Evolutionary conservation across 2,797 vertebrate species (phyloP).

Genomic region (Protosalanx chinensis): DNA sequence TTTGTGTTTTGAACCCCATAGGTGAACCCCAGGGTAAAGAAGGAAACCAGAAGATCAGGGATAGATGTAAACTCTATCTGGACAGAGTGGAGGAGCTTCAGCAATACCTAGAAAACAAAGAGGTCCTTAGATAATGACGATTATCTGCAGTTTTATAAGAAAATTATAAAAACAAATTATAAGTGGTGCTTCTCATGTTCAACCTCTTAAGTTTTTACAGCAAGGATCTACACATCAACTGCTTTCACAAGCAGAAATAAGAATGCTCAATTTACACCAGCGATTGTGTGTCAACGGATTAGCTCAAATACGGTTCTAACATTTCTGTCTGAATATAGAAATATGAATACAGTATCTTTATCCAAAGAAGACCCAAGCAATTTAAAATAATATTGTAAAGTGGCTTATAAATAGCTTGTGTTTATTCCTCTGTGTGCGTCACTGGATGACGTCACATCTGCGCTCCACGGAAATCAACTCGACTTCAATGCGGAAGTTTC

Average conservation of each 20-base stretch:
- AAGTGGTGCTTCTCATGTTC: not conserved
- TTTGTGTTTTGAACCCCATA: conserved; percentile 40
- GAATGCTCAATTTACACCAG: no score
- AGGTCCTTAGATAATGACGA: conserved; percentile 58
- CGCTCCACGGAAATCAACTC: conserved; percentile 38
- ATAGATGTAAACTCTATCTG: conserved; percentile 76
- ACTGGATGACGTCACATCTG: conserved; percentile 25
- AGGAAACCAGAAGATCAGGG: conserved; percentile 81
- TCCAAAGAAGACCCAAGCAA: no score
- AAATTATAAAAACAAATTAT: no score
- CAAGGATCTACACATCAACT: not conserved
- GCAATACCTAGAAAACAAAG: conserved; percentile 66
- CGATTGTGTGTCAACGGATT: no score
- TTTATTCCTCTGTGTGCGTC: conserved; percentile 6
- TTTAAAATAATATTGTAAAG: no score
- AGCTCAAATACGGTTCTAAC: no score
- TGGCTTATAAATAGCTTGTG: not conserved
- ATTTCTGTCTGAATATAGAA: no score
- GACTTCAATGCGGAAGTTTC: conserved; percentile 77
- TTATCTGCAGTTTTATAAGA: not conserved
- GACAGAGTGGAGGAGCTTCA: conserved; percentile 77
- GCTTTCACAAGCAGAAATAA: not conserved
- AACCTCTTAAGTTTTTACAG: not conserved
- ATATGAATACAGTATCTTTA: no score
- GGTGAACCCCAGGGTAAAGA: conserved; percentile 82